Evolutionary conservation across 1,140 invertebrate species (phyloP), one percentile per base, ranked within the genome.

Genomic region (Aphidius ervi): DNA sequence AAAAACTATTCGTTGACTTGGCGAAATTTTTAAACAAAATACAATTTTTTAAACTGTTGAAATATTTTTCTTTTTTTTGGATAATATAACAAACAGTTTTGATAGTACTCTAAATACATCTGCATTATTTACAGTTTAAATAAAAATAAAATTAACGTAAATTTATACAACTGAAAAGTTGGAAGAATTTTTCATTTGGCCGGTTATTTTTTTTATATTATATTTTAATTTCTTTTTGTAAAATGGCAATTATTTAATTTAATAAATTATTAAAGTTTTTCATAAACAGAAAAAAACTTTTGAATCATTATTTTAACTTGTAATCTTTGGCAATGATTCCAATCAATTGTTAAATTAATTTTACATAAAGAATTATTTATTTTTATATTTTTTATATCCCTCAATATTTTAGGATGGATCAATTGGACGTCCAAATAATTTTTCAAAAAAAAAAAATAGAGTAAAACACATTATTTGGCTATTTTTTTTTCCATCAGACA

Each of bases 401-500:
- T 61, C 52, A 50, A 31, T 52, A 52, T 52, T 59, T 10, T 45
- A 47, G 48, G 56, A 52, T 49, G 49, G 54, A 65, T 65, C 61
- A 61, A 62, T 65, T 62, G 64, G 61, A 62, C 52, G 60, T 65
- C 60, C 49, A 45, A 37, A 40, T 45, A 39, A 40, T 58, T 20
- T 48, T 58, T 47, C 39, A 54, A 31, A 31, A 31, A 31, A 3
- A 3, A 16, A 16, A 16, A 16, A 16, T 16, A 16, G 16, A 31
- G 2, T 31, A 31, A 31, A 31, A 31, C 4, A 1, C 2, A 31
- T 31, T 31, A 49, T 58, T 46, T 56, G 41, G 56, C 60, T 47
- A 47, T 54, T n/a, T 42, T 16, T 16, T 16, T 16, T 16, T 16
- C 16, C 16, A 16, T 16, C 16, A 16, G 16, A 16, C 16, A 16